phyloP scores from a whole-genome alignment of 1,140 invertebrate genomes.

The Micrasema minimum region DNA sequence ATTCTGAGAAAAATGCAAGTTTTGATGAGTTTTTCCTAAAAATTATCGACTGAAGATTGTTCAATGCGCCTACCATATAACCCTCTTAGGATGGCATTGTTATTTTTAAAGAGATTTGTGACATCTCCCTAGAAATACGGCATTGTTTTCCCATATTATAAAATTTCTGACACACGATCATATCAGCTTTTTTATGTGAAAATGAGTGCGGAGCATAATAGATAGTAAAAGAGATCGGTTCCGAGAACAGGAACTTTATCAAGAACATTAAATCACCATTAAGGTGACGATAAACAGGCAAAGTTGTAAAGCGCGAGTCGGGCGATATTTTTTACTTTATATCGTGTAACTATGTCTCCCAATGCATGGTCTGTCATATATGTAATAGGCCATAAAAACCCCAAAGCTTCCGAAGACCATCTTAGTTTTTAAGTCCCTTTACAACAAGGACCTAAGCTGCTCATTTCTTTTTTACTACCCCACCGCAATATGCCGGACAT shows the following conservation, averaged over 20 bases:
- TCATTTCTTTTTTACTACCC: slow-evolving; percentile 24
- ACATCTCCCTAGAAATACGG: too few relatives aligned
- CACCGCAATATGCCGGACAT: slow-evolving; percentile 24
- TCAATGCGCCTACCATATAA: too few relatives aligned
- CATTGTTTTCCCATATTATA: too few relatives aligned
- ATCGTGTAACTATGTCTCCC: slow-evolving; percentile 10
- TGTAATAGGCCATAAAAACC: slow-evolving; percentile 23
- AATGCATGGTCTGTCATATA: slow-evolving; percentile 27
- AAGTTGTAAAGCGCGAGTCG: slow-evolving; percentile 13
- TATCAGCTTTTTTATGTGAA: too few relatives aligned
- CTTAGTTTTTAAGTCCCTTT: slow-evolving; percentile 24
- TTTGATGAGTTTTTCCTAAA: too few relatives aligned
- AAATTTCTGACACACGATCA: too few relatives aligned
- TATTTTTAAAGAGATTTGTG: too few relatives aligned
- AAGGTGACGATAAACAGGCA: slow-evolving; percentile 6
- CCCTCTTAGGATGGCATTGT: too few relatives aligned
- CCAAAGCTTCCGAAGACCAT: slow-evolving; percentile 11
- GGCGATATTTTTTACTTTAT: slow-evolving; percentile 32
- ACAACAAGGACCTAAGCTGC: slow-evolving; percentile 10
- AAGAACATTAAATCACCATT: not conserved
- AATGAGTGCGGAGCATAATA: too few relatives aligned
- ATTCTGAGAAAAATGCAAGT: too few relatives aligned
- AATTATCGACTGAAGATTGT: too few relatives aligned
- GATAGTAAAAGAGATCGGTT: slow-evolving; percentile 22
- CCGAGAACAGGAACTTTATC: not conserved